Conservation (phyloP, 1,140 invertebrate genomes). For the Apolygus lucorum region DNA sequence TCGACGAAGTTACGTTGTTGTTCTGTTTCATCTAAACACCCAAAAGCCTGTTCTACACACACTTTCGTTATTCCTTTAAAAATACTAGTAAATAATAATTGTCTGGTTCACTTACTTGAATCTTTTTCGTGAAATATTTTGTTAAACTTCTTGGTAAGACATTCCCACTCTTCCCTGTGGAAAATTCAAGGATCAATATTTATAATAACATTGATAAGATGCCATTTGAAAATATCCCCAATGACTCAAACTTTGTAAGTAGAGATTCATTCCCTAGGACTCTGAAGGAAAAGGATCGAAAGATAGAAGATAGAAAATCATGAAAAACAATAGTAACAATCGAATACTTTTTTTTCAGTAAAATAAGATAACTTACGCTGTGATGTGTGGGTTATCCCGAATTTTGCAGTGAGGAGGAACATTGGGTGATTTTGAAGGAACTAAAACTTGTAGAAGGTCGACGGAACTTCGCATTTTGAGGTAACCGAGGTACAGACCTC, state of each 20-base stretch:
- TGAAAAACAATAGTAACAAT: no score
- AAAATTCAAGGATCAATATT: no score
- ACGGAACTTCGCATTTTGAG: conserved; percentile 91
- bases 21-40: conserved; percentile 45
- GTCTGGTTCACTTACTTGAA: not conserved
- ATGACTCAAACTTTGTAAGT: no score
- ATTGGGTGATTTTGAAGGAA: conserved; percentile 82
- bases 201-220: no score
- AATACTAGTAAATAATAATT: no score
- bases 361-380: conserved; percentile 57
- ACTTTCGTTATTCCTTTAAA: not conserved
- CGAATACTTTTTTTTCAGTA: no score
- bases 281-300: not conserved
- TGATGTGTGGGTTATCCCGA: conserved; percentile 89
- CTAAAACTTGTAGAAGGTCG: conserved; percentile 86
- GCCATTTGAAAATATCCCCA: no score
- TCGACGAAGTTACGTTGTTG: conserved; percentile 70
- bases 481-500: conserved; percentile 89
- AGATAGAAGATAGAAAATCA: no score
- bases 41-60: not conserved
- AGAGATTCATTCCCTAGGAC: no score
- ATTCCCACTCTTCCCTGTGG: conserved; percentile 87
- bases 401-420: conserved; percentile 87
- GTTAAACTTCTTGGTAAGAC: conserved; percentile 45
- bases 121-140: not conserved